Conservation (phyloP, 1,140 invertebrate genomes). For the Triops cancriformis region DNA sequence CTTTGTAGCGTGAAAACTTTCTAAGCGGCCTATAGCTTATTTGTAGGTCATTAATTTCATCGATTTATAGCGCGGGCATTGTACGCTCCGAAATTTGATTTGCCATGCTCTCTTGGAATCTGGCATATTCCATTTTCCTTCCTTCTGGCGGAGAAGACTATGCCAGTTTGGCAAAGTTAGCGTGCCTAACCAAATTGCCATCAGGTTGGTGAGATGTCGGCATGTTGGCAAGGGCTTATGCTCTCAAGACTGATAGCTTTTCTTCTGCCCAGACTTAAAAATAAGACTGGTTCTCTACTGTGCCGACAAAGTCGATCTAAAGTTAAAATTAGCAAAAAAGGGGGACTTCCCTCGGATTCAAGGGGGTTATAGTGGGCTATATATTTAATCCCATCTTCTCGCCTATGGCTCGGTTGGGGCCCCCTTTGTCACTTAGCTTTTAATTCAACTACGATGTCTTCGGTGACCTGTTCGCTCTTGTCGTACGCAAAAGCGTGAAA, state of each 20-base stretch:
- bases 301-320: neutral
- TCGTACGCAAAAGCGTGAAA: neutral
- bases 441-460: neutral
- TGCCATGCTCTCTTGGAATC: neutral
- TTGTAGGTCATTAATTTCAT: neutral
- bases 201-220: constrained; percentile 12
- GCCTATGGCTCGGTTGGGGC: no score
- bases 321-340: constrained; percentile 8
- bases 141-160: neutral
- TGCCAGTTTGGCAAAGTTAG: constrained; percentile 13
- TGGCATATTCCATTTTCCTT: neutral
- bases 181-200: constrained; percentile 12
- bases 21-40: neutral
- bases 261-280: neutral
- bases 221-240: neutral
- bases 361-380: neutral
- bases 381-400: neutral
- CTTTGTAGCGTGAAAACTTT: neutral
- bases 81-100: neutral
- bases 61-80: neutral
- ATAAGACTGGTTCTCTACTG: neutral
- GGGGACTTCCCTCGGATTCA: neutral
- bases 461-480: neutral
- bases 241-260: neutral
- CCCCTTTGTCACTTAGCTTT: no score